These are phyloP conservation scores for Bombus fervidus DNA, from an alignment of 1,140 invertebrate species.

Conservation along the genomic window DNA sequence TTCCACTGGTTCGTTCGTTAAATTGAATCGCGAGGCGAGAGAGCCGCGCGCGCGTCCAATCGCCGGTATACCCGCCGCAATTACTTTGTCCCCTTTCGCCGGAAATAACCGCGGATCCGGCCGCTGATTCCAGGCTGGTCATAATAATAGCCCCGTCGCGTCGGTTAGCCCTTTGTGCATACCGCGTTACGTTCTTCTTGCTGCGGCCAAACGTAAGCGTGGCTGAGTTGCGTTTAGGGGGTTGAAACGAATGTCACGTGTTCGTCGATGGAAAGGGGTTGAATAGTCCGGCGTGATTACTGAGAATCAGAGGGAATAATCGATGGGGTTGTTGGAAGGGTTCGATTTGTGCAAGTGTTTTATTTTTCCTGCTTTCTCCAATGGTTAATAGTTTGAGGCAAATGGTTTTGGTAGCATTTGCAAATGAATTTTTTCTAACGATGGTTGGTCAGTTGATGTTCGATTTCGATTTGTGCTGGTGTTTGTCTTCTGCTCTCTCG, in stretches of 20 bases:
- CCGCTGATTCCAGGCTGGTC: constrained; percentile 25
- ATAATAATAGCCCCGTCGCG: constrained; percentile 43
- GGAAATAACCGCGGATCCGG: constrained; percentile 35
- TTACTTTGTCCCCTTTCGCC: constrained; percentile 34
- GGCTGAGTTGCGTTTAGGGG: neutral
- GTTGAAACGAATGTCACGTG: constrained; percentile 13
- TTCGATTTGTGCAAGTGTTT: neutral
- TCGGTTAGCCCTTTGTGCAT: constrained; percentile 21
- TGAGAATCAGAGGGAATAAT: neutral
- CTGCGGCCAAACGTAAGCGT: neutral
- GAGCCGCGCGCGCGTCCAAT: neutral
- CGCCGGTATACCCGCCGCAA: constrained; percentile 31
- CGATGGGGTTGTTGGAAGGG: neutral
- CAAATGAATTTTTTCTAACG: no score
- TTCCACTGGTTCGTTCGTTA: constrained; percentile 22
- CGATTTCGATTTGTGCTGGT: no score
- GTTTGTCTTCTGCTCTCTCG: no score
- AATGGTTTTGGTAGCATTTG: neutral
- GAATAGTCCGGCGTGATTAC: neutral
- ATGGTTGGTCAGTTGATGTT: no score
- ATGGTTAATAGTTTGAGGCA: no score
- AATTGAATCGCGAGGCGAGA: constrained; percentile 38
- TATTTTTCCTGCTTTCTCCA: no score
- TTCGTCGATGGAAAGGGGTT: neutral
- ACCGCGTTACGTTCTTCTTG: constrained; percentile 10